Evolutionary conservation across 2,113 vertebrate species (phyloP).

Genomic region (Vulpes lagopus): DNA sequence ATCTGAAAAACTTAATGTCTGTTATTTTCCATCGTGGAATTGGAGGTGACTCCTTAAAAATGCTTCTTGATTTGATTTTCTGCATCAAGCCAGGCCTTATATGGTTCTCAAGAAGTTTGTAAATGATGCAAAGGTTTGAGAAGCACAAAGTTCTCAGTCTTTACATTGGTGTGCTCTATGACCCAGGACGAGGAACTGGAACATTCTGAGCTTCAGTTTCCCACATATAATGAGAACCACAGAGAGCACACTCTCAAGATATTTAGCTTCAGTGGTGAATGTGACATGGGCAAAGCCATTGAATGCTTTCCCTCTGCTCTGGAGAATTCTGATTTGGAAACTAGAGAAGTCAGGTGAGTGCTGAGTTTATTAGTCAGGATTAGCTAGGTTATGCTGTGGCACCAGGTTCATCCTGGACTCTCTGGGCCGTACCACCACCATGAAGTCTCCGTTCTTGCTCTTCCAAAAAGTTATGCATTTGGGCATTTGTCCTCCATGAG

Average conservation of each 20-base stretch:
- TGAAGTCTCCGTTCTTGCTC: neutral
- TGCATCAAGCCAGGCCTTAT: neutral
- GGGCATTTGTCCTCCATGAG: neutral
- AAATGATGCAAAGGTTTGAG: neutral
- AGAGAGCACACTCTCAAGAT: neutral
- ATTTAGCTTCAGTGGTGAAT: neutral
- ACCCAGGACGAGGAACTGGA: neutral
- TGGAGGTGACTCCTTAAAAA: slow-evolving; percentile 44
- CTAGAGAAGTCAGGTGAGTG: neutral
- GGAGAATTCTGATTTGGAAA: slow-evolving; percentile 8
- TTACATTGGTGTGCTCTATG: neutral
- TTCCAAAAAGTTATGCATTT: neutral
- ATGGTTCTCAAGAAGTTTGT: neutral
- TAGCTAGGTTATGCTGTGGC: neutral
- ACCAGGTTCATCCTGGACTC: neutral
- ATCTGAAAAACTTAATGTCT: neutral
- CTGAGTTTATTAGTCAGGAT: neutral
- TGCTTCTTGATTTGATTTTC: slow-evolving; percentile 18
- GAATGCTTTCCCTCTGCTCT: neutral
- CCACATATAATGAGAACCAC: neutral
- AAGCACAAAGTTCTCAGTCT: neutral
- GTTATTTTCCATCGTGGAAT: neutral
- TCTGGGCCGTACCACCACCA: neutral
- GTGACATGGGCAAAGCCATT: neutral
- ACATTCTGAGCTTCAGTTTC: neutral